Conservation (phyloP, 2,888 invertebrate genomes). For the Belgica antarctica region DNA sequence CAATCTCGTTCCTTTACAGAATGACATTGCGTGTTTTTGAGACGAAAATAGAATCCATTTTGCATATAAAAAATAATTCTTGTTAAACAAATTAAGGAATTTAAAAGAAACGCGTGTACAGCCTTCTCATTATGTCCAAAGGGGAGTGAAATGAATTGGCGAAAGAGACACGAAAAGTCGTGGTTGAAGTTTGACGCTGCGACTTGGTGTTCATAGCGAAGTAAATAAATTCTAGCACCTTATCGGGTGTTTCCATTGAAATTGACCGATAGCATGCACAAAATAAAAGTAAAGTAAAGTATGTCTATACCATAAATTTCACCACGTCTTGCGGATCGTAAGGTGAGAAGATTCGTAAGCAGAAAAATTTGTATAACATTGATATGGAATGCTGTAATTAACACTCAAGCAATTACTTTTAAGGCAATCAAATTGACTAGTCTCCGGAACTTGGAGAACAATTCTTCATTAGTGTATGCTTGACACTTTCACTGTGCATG, state of each 20-base stretch:
- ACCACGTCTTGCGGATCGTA: conserved; percentile 20
- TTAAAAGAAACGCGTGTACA: conserved; percentile 25
- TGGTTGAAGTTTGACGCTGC: neutral
- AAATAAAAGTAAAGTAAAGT: conserved; percentile 38
- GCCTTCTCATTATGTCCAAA: neutral
- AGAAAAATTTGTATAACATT: conserved; percentile 33
- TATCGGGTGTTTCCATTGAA: conserved; percentile 36
- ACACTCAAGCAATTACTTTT: neutral
- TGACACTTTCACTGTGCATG: no score
- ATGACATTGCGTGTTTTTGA: conserved; percentile 20
- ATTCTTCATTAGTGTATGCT: conserved; percentile 3
- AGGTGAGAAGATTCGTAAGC: conserved; percentile 36
- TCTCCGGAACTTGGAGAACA: neutral
- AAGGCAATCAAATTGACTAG: conserved; percentile 28
- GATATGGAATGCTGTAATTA: conserved; percentile 38
- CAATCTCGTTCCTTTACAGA: neutral
- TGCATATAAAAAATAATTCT: neutral
- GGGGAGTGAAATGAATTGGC: no score
- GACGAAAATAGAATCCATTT: neutral
- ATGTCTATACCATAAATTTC: conserved; percentile 43
- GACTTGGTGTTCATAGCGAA: conserved; percentile 18
- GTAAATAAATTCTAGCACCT: conserved; percentile 40
- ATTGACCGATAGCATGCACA: conserved; percentile 35
- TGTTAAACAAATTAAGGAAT: conserved; percentile 20
- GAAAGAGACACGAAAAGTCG: conserved; percentile 14